Percentiles rank a stretch among this genome's conserved stretches.
phyloP scores from a whole-genome alignment of 2,797 vertebrate species.

The Premnoplex brunnescens region DNA sequence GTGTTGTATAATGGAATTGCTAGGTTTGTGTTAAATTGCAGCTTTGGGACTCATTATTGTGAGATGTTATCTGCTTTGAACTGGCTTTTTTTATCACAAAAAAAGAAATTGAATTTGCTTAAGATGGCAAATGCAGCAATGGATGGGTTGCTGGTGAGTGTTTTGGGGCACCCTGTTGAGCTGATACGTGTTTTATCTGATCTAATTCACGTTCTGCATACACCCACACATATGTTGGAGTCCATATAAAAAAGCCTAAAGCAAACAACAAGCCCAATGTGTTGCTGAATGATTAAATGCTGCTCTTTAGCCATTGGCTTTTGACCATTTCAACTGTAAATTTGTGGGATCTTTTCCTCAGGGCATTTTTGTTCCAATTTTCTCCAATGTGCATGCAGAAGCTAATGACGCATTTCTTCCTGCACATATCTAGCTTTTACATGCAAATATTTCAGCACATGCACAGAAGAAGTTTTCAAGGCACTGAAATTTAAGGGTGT shows the following conservation, averaged over 20 bases:
- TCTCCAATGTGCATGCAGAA: not conserved
- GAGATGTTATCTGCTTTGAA: slow-evolving; percentile 57
- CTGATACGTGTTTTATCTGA: slow-evolving; percentile 24
- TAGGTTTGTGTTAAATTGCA: slow-evolving; percentile 72
- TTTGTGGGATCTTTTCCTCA: not conserved
- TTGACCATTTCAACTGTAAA: not conserved
- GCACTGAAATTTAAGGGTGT: not conserved
- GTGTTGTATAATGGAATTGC: slow-evolving; percentile 62
- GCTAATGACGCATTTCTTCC: not conserved
- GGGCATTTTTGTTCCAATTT: not conserved
- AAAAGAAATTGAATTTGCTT: slow-evolving; percentile 60
- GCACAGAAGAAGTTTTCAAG: not conserved
- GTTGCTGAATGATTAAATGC: not conserved
- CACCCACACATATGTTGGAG: not conserved
- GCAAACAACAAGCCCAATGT: not conserved
- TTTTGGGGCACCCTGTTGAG: slow-evolving; percentile 40
- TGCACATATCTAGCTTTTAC: not conserved
- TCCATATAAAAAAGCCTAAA: not conserved
- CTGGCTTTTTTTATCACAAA: slow-evolving; percentile 59
- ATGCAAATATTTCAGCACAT: not conserved
- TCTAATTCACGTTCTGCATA: slow-evolving; percentile 9
- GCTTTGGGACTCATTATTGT: slow-evolving; percentile 61
- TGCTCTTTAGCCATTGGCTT: not conserved
- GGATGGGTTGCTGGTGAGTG: slow-evolving; percentile 17
- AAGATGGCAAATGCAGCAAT: slow-evolving; percentile 49